phyloP scores from a whole-genome alignment of 53 echinoderm and acorn worm species.

The Paracentrotus lividus region DNA sequence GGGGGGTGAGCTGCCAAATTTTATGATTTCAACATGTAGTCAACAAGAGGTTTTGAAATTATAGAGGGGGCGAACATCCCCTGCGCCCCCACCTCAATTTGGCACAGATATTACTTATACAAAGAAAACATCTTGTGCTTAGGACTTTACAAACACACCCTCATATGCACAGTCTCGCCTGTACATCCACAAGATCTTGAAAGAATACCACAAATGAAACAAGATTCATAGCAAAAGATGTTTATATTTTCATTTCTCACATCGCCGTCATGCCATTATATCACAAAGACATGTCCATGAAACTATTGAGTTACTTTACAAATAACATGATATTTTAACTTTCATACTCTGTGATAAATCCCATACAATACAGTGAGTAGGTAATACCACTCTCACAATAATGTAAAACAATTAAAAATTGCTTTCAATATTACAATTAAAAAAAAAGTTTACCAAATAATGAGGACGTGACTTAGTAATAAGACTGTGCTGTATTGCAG shows the following conservation, averaged over 20 bases:
- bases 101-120: no score
- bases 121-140: no score
- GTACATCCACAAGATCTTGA: not conserved
- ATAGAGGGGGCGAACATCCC: no score
- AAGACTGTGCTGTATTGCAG: not conserved
- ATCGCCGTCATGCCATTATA: constrained; percentile 36
- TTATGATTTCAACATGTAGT: no score
- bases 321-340: not conserved
- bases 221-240: constrained; percentile 36
- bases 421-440: not conserved
- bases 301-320: not conserved
- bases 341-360: not conserved
- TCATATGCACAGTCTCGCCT: not conserved
- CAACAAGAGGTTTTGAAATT: no score
- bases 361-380: not conserved
- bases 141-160: not conserved
- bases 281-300: constrained; percentile 11
- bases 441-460: not conserved
- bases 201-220: not conserved
- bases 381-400: not conserved
- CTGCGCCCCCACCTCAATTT: no score
- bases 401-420: not conserved
- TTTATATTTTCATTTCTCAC: constrained; percentile 49
- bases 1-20: no score
- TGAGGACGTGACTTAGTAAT: not conserved